These are phyloP conservation scores for Machimus atricapillus DNA, from an alignment of 2,888 invertebrate species.

Conservation along the genomic window DNA sequence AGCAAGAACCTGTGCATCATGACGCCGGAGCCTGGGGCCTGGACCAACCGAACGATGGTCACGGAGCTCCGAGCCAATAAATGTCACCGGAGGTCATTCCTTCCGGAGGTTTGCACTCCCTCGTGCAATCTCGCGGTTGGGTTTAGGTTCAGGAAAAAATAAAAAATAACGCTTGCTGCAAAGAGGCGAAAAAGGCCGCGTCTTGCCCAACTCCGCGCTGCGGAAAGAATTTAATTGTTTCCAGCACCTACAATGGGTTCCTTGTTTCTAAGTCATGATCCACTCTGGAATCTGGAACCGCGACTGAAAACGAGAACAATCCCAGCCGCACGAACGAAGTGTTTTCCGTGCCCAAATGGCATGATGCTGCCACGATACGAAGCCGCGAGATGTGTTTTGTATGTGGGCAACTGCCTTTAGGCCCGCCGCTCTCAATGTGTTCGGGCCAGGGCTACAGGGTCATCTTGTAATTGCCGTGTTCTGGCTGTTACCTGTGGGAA, in stretches of 20 bases:
- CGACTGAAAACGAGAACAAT: background rate
- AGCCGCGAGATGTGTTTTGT: background rate
- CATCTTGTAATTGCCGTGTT: constrained; percentile 11
- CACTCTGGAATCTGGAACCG: constrained; percentile 8
- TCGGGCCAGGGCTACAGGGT: background rate
- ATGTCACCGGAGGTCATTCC: constrained; percentile 31
- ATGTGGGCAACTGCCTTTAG: background rate
- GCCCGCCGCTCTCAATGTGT: background rate
- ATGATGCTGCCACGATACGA: constrained; percentile 16
- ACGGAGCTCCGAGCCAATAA: constrained; percentile 13
- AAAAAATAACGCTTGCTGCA: background rate
- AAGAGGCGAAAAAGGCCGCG: background rate
- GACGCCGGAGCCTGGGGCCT: background rate
- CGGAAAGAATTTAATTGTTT: constrained; percentile 31
- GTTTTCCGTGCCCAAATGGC: constrained; percentile 12
- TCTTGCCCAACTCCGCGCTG: background rate
- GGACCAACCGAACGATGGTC: background rate
- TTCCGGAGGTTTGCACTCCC: background rate
- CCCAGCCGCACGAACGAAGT: constrained; percentile 14
- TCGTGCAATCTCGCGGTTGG: background rate
- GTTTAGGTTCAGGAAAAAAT: background rate
- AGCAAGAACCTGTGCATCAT: background rate
- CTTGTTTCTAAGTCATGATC: constrained; percentile 28
- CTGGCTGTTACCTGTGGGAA: constrained; percentile 3
- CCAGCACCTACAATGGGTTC: constrained; percentile 30